Percentiles rank a stretch among this genome's conserved stretches.
These are phyloP conservation scores for Platycheirus rosarum DNA, from an alignment of 2,888 invertebrate genomes.

Conservation along the genomic window DNA sequence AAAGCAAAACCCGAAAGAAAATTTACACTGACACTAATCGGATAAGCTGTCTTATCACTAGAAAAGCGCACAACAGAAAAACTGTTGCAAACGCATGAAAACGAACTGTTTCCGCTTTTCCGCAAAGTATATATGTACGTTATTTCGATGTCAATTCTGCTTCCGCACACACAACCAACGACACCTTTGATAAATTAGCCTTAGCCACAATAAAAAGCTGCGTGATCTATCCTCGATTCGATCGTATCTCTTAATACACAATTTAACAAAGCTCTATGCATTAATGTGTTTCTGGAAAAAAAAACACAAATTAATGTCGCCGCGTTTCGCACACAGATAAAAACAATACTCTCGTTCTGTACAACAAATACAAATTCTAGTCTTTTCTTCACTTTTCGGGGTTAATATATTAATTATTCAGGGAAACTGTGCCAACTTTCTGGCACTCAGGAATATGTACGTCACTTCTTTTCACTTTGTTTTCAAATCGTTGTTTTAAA, in stretches of 20 bases:
- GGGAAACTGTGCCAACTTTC: slow-evolving; percentile 11
- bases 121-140: not conserved
- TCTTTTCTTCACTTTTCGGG: slow-evolving; percentile 9
- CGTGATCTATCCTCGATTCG: slow-evolving; percentile 50
- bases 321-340: slow-evolving; percentile 34
- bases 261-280: slow-evolving; percentile 60
- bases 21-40: slow-evolving; percentile 17
- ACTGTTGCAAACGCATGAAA: slow-evolving; percentile 27
- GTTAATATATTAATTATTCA: not conserved
- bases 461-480: slow-evolving; percentile 2
- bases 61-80: slow-evolving; percentile 4
- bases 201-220: slow-evolving; percentile 50
- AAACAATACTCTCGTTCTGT: slow-evolving; percentile 20
- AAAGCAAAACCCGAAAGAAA: slow-evolving; percentile 13
- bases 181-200: slow-evolving; percentile 21
- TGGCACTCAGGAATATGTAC: not conserved
- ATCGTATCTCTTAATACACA: slow-evolving; percentile 38
- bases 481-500: not conserved
- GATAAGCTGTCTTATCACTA: slow-evolving; percentile 28
- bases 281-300: slow-evolving; percentile 47
- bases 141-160: slow-evolving; percentile 6
- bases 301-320: slow-evolving; percentile 33
- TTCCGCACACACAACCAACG: slow-evolving; percentile 36
- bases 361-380: slow-evolving; percentile 7
- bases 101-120: slow-evolving; percentile 40